A percentile compares a stretch with the other conserved stretches of the same genome.
Conservation (phyloP, 2,888 invertebrate genomes). For the Mamestra brassicae region DNA sequence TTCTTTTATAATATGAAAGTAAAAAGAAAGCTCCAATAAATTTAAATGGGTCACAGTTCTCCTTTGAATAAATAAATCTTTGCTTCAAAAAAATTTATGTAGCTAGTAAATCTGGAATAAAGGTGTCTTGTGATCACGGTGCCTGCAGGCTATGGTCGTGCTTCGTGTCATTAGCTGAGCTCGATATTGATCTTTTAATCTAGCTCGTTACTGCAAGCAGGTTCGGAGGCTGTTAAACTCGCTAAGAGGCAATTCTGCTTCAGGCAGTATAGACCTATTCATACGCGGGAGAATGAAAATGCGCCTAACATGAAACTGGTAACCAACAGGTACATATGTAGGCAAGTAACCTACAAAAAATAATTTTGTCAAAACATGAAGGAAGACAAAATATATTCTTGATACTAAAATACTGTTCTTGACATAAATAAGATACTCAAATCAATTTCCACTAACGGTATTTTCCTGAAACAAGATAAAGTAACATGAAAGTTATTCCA, state of each 20-base stretch:
- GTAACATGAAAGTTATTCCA: slow-evolving; percentile 36
- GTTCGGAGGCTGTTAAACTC: slow-evolving; percentile 23
- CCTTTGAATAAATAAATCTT: slow-evolving; percentile 26
- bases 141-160: slow-evolving; percentile 23
- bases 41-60: slow-evolving; percentile 16
- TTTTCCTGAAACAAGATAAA: slow-evolving; percentile 19
- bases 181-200: slow-evolving; percentile 56
- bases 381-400: neutral
- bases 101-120: slow-evolving; percentile 12
- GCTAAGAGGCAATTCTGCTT: slow-evolving; percentile 14
- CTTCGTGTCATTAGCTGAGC: slow-evolving; percentile 44
- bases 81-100: slow-evolving; percentile 13
- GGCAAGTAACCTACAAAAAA: neutral
- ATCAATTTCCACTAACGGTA: slow-evolving; percentile 33
- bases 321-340: neutral
- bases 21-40: slow-evolving; percentile 19
- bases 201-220: slow-evolving; percentile 45
- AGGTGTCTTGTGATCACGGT: neutral
- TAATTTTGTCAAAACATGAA: neutral
- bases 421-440: slow-evolving; percentile 24
- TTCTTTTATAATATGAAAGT: slow-evolving; percentile 25
- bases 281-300: slow-evolving; percentile 1
- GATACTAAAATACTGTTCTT: neutral
- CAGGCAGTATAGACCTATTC: neutral
- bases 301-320: neutral